Percentiles rank a stretch among this genome's conserved stretches.
phyloP scores from a whole-genome alignment of 1,140 invertebrate genomes.

The Apis florea region DNA sequence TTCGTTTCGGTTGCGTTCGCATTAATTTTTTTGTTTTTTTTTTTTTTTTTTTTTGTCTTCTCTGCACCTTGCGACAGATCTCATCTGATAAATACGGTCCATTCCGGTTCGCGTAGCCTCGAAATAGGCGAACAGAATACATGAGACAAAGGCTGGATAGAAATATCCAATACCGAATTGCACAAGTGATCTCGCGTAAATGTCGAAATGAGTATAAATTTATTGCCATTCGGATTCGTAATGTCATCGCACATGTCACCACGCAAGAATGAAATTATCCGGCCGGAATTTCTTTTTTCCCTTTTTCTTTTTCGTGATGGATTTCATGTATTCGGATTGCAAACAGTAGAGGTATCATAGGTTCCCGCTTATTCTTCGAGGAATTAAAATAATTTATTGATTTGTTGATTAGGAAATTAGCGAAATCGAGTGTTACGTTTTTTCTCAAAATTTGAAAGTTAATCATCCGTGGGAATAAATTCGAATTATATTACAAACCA shows the following conservation, averaged over 20 bases:
- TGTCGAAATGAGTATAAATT: constrained; percentile 16
- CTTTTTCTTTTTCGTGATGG: background rate
- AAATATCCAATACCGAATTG: constrained; percentile 13
- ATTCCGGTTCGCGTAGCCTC: constrained; percentile 14
- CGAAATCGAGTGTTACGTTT: no score
- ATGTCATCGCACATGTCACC: constrained; percentile 6
- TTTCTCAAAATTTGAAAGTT: no score
- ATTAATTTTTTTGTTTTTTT: background rate
- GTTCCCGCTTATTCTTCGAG: background rate
- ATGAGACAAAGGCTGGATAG: constrained; percentile 4
- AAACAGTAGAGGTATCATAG: background rate
- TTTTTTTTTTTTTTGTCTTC: constrained; percentile 16
- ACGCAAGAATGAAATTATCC: background rate
- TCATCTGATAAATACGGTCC: constrained; percentile 7
- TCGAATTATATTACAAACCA: no score
- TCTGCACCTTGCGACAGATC: background rate
- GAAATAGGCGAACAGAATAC: constrained; percentile 11
- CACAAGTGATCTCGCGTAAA: background rate
- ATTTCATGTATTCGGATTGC: background rate
- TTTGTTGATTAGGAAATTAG: no score
- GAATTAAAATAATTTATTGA: background rate
- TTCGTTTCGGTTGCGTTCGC: constrained; percentile 5
- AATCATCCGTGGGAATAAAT: no score
- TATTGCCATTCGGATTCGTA: background rate
- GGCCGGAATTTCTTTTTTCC: background rate